phyloP scores from a whole-genome alignment of 2,888 invertebrate species.

The Stegophylla sp. region DNA sequence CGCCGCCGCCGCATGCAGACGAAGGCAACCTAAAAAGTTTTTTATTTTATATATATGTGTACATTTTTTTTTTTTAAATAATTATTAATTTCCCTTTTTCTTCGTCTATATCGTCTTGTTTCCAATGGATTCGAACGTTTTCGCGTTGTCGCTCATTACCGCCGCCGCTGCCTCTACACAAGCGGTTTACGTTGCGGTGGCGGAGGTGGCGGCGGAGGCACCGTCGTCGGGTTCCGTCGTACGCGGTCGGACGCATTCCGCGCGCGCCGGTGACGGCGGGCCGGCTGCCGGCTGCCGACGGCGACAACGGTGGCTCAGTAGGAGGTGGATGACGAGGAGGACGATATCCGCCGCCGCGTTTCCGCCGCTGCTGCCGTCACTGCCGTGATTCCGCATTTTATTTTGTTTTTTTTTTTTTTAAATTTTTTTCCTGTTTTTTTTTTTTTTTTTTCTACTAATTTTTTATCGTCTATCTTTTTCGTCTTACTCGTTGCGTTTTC shows the following conservation, averaged over 20 bases:
- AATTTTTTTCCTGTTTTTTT: too few species aligned
- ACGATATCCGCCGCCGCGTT: neutral
- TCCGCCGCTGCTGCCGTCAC: neutral
- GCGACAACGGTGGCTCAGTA: neutral
- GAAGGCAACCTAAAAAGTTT: too few species aligned
- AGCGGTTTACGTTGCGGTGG: neutral
- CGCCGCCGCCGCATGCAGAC: too few species aligned
- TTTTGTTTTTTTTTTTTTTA: too few species aligned
- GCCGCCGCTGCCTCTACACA: neutral
- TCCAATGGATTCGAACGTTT: too few species aligned
- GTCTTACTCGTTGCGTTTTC: too few species aligned
- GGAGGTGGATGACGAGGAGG: neutral
- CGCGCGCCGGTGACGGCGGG: neutral
- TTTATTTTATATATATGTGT: neutral
- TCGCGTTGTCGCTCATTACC: neutral
- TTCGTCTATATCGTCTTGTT: too few species aligned
- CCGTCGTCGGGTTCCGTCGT: constrained; percentile 21
- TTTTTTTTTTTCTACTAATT: too few species aligned
- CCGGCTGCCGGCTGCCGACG: neutral
- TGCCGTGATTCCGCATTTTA: neutral
- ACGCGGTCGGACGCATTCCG: constrained; percentile 31
- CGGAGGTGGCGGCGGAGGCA: neutral
- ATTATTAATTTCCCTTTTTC: too few species aligned
- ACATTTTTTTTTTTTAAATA: too few species aligned
- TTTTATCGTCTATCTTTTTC: too few species aligned